phyloP scores from a whole-genome alignment of 2,888 invertebrate genomes.

The Drosophila pseudotalamancana region DNA sequence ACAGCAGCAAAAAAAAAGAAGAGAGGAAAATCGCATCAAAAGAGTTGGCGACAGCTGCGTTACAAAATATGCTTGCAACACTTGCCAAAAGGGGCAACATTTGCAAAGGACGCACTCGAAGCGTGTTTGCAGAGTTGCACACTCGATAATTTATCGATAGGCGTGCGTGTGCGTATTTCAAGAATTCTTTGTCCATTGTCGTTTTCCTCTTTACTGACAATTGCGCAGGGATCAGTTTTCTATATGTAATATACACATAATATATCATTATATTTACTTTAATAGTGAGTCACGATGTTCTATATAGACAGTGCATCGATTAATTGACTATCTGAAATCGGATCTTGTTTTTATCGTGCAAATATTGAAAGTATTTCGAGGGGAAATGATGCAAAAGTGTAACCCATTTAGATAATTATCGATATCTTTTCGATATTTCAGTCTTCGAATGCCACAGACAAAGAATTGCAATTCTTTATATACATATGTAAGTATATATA shows the following conservation, averaged over 20 bases:
- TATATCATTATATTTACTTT: no score
- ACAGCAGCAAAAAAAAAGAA: conserved; percentile 28
- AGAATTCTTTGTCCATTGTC: not conserved
- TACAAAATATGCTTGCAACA: conserved; percentile 15
- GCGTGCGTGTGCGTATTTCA: not conserved
- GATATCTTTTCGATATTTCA: not conserved
- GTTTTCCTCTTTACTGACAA: not conserved
- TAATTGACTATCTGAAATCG: no score
- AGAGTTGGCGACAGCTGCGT: conserved; percentile 28
- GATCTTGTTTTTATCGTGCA: not conserved
- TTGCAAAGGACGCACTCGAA: conserved; percentile 13
- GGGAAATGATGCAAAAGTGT: not conserved
- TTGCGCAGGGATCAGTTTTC: not conserved
- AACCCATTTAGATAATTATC: not conserved
- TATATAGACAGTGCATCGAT: no score
- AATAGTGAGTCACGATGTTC: no score
- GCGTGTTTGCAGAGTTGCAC: conserved; percentile 25
- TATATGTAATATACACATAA: no score
- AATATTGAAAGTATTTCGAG: not conserved
- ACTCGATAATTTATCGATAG: conserved; percentile 35
- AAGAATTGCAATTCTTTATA: conserved; percentile 37
- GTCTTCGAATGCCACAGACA: conserved; percentile 7
- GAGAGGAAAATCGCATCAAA: conserved; percentile 26
- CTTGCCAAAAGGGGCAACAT: conserved; percentile 1
- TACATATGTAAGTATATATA: conserved; percentile 11